A percentile compares a stretch with the other conserved stretches of the same genome.
These are phyloP conservation scores for Melinaea menophilus DNA, from an alignment of 2,888 invertebrate genomes.

Conservation along the genomic window DNA sequence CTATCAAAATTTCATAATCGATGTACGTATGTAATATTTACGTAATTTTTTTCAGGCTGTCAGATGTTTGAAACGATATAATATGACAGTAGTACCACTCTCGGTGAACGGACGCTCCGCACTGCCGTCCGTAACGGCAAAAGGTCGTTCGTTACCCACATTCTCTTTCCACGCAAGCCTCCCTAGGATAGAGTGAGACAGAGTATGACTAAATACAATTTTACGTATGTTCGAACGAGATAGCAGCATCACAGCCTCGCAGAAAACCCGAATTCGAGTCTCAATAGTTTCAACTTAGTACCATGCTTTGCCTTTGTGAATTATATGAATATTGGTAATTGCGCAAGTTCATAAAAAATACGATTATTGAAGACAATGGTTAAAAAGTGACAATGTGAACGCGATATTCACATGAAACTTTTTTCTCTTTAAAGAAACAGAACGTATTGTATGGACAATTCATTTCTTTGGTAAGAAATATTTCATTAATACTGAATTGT, in stretches of 20 bases:
- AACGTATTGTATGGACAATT: slow-evolving; percentile 15
- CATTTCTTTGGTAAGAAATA: slow-evolving; percentile 14
- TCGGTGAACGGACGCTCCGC: slow-evolving; percentile 73
- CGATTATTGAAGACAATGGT: slow-evolving; percentile 34
- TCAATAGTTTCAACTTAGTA: slow-evolving; percentile 74
- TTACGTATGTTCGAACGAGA: slow-evolving; percentile 48
- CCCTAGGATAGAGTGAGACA: slow-evolving; percentile 66
- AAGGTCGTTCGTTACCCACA: slow-evolving; percentile 78
- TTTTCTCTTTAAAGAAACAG: slow-evolving; percentile 30
- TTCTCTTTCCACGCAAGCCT: slow-evolving; percentile 79
- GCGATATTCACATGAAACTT: slow-evolving; percentile 28
- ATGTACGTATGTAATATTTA: slow-evolving; percentile 74
- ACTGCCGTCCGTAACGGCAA: slow-evolving; percentile 75
- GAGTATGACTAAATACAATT: slow-evolving; percentile 40
- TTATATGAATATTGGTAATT: slow-evolving; percentile 68
- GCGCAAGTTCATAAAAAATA: slow-evolving; percentile 48
- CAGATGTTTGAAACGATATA: slow-evolving; percentile 59
- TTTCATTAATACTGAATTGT: slow-evolving; percentile 13
- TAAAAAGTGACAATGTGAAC: slow-evolving; percentile 34
- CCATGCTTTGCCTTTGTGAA: slow-evolving; percentile 71
- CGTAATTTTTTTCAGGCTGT: slow-evolving; percentile 74
- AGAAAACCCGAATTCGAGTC: slow-evolving; percentile 74
- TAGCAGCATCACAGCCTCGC: slow-evolving; percentile 54
- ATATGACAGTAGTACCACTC: slow-evolving; percentile 54
- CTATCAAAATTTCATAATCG: slow-evolving; percentile 52